Evolutionary conservation across 2,797 vertebrate species (phyloP).

Genomic region (Squalus acanthias): DNA sequence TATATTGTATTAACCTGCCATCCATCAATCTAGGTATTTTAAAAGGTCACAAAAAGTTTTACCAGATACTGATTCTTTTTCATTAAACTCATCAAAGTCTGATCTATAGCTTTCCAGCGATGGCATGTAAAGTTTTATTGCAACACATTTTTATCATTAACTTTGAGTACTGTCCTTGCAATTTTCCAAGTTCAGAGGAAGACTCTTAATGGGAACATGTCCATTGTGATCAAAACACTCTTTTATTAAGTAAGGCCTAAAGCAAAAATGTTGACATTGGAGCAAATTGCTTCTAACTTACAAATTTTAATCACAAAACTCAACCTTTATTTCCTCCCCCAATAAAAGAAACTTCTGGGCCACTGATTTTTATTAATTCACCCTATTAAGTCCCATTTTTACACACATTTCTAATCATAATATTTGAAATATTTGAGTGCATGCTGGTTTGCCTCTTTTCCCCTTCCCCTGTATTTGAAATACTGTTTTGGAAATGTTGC

Average conservation of each 20-base stretch:
- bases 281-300: conserved; percentile 19
- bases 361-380: background rate
- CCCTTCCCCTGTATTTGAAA: conserved; percentile 64
- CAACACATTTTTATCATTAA: background rate
- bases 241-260: background rate
- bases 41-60: background rate
- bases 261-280: conserved; percentile 9
- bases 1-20: background rate
- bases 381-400: background rate
- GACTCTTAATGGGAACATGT: conserved; percentile 6
- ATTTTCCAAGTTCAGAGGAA: conserved; percentile 1
- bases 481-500: conserved; percentile 71
- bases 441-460: background rate
- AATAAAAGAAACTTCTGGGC: background rate
- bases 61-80: background rate
- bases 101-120: background rate
- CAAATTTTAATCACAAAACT: conserved; percentile 18
- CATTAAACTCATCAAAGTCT: background rate
- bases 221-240: background rate
- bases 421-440: background rate
- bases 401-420: background rate
- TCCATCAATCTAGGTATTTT: background rate
- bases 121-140: background rate
- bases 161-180: conserved; percentile 16
- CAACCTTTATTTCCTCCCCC: background rate